Base-by-base conservation (phyloP, 2,888 invertebrate genomes). In the Euplagia quadripunctaria region DNA sequence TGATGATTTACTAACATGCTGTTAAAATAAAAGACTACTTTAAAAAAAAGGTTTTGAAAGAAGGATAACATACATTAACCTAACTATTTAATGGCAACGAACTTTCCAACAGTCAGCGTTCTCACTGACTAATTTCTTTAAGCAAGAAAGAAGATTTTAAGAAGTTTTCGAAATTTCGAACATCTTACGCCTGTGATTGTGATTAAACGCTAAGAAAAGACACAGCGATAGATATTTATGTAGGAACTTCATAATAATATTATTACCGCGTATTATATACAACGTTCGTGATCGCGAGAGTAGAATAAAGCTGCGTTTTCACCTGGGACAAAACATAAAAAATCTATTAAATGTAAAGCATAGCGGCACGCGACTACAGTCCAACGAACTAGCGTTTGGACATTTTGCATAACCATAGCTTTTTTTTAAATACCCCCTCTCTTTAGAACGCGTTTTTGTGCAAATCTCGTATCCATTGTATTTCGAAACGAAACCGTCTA, bases 391-490 rank as follows among this genome's bases (percentile, higher is more conserved):
- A 80, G 86, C 87, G 85, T 85, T 85, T 85, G 79, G 80, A 83
- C 87, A 83, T 81, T 83, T 79, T 85, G 81, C 82, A 84, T 79
- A 77, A 80, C 78, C 77, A 77, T 80, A 75, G 78, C 14, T 91
- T 92, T 91, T 71, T 88, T 84, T 81, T 46, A 46, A 76, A 80
- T 82, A 80, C 79, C 87, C 90, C 91, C 69, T 89, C 88, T 89
- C 90, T 90, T 90, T 89, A 89, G 88, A 86, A 89, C 88, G 90
- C 86, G 93, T 94, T 95, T 94, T 95, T 95, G 94, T 93, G 94
- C 94, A 92, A 94, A 94, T 94, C 94, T 94, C 92, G 92, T 92
- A 92, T 89, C 90, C 86, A 94, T 94, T 95, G 94, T 94, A 87
- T 79, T 86, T 77, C 65, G 80, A 91, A 91, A 91, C 88, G 92